Evolutionary conservation across 92 coral and sea anemone genomes (phyloP).

Genomic region (Actinostola sp.): DNA sequence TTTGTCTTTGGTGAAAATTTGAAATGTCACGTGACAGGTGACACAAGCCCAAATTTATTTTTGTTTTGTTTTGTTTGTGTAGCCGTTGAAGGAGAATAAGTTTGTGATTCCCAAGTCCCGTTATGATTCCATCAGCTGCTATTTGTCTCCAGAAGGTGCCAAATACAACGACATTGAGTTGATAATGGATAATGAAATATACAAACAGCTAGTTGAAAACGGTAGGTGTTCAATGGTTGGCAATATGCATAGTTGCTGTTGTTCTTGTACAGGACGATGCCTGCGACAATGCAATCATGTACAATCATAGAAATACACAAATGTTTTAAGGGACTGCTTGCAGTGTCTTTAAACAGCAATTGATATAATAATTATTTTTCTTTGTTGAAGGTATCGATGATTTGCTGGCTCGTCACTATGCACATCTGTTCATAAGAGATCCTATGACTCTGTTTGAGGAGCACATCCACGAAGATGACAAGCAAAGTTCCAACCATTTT

Average conservation of each 20-base stretch:
- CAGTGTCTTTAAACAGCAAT: too few relatives aligned
- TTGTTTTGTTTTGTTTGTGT: not conserved
- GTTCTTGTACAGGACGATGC: not conserved
- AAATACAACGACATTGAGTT: conserved; percentile 80
- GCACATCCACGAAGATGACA: conserved; percentile 88
- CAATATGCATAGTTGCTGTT: not conserved
- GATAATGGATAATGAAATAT: conserved; percentile 82
- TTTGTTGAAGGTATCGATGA: conserved; percentile 80
- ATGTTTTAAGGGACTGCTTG: too few relatives aligned
- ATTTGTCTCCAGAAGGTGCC: conserved; percentile 84
- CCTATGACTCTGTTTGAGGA: conserved; percentile 89
- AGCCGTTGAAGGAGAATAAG: conserved; percentile 69
- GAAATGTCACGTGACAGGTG: too few relatives aligned
- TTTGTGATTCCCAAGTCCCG: conserved; percentile 93
- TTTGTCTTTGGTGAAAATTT: too few relatives aligned
- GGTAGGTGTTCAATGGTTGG: conserved; percentile 36
- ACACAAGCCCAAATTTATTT: too few relatives aligned
- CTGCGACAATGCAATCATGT: too few relatives aligned
- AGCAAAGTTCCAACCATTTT: conserved; percentile 83
- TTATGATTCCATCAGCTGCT: conserved; percentile 87
- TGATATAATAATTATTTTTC: too few relatives aligned
- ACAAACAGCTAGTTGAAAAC: conserved; percentile 68
- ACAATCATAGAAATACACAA: too few relatives aligned
- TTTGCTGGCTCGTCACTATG: conserved; percentile 85
- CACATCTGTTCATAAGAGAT: conserved; percentile 94